Evolutionary conservation across 2,888 invertebrate species (phyloP).

Genomic region (Acrobasis suavella): DNA sequence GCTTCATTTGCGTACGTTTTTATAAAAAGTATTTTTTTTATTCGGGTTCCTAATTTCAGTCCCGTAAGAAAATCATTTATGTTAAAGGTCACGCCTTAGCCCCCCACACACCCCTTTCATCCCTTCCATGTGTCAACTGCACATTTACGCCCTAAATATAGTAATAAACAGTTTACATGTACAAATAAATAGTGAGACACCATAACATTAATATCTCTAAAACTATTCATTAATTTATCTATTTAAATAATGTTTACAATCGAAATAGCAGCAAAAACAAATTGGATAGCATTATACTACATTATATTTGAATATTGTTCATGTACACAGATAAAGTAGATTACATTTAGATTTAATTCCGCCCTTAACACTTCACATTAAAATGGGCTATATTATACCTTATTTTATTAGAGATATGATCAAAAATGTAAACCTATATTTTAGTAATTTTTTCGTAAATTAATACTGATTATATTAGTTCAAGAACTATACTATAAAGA

Average conservation of each 20-base stretch:
- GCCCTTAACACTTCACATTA: constrained; percentile 36
- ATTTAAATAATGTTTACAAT: constrained; percentile 34
- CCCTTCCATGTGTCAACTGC: no score
- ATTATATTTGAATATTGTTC: constrained; percentile 28
- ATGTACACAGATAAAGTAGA: constrained; percentile 33
- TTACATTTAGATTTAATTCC: constrained; percentile 30
- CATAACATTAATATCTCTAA: constrained; percentile 53
- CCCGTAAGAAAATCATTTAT: no score
- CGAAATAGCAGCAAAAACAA: constrained; percentile 17
- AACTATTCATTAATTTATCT: constrained; percentile 43
- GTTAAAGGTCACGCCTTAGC: no score
- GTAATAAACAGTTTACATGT: constrained; percentile 55
- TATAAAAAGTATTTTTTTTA: no score
- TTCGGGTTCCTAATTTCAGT: no score
- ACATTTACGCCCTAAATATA: constrained; percentile 28
- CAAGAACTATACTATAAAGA: neutral
- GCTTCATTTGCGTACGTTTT: no score
- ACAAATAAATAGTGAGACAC: constrained; percentile 67
- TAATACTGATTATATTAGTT: constrained; percentile 10
- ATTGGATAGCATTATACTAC: constrained; percentile 25
- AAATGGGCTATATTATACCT: constrained; percentile 19
- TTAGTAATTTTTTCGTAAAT: neutral
- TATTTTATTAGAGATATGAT: neutral
- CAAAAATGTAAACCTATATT: neutral
- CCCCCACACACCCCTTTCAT: no score